A percentile compares a stretch with the other conserved stretches of the same genome.
phyloP scores from a whole-genome alignment of 2,888 invertebrate species.

The Harpagoxenus sublaevis region DNA sequence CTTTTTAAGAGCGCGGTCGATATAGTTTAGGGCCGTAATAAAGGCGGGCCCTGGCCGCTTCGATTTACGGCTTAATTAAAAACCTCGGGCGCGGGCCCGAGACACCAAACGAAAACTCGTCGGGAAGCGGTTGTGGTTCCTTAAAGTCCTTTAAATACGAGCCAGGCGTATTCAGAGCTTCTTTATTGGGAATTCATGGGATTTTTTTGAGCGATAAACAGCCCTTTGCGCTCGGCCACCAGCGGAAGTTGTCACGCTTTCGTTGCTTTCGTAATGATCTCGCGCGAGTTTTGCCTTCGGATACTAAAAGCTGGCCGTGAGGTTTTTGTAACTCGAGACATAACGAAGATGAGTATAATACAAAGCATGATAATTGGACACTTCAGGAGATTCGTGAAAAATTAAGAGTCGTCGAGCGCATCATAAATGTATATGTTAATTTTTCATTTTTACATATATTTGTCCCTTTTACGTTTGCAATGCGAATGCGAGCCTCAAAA shows the following conservation, averaged over 20 bases:
- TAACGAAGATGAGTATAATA: not conserved
- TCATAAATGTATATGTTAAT: not conserved
- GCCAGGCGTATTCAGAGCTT: constrained; percentile 39
- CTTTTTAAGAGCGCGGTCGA: constrained; percentile 65
- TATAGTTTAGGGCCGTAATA: constrained; percentile 76
- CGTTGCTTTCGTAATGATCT: constrained; percentile 54
- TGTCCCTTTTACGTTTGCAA: not conserved
- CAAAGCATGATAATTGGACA: constrained; percentile 8
- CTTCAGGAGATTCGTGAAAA: constrained; percentile 5
- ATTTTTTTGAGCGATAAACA: constrained; percentile 65
- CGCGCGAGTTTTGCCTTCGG: constrained; percentile 42
- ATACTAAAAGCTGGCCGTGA: constrained; percentile 59
- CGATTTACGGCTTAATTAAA: constrained; percentile 81
- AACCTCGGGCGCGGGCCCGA: constrained; percentile 65
- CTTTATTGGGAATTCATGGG: constrained; percentile 60
- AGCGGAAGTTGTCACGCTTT: constrained; percentile 50
- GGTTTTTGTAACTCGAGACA: constrained; percentile 50
- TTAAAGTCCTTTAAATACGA: constrained; percentile 74
- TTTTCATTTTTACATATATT: not conserved
- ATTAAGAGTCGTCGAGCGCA: not conserved
- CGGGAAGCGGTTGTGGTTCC: constrained; percentile 55
- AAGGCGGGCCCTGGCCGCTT: constrained; percentile 71
- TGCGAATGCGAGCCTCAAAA: too few relatives aligned
- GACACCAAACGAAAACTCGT: constrained; percentile 64
- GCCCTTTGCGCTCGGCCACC: constrained; percentile 31